These are phyloP conservation scores for Barbus barbus DNA, from an alignment of 2,113 vertebrate species.

Conservation along the genomic window DNA sequence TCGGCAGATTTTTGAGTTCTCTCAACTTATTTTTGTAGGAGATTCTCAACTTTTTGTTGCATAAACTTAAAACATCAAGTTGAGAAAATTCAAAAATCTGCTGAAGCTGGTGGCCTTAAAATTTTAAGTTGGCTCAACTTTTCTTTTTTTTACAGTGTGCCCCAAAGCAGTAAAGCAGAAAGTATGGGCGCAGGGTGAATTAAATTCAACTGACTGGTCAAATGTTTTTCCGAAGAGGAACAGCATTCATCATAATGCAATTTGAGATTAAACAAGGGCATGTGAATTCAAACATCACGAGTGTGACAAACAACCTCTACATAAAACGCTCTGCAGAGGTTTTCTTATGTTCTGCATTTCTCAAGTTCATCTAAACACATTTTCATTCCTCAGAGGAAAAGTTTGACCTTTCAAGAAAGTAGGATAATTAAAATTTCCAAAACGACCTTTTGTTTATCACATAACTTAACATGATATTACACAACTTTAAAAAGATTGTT, in stretches of 20 bases:
- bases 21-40: too few species aligned
- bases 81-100: too few species aligned
- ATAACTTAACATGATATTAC: background rate
- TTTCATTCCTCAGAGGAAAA: background rate
- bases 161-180: background rate
- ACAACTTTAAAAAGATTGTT: background rate
- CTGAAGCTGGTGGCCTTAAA: too few species aligned
- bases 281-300: conserved; percentile 62
- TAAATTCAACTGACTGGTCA: conserved; percentile 66
- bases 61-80: too few species aligned
- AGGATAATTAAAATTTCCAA: background rate
- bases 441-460: background rate
- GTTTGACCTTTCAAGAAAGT: background rate
- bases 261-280: conserved; percentile 63
- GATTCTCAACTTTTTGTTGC: too few species aligned
- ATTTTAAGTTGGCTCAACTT: too few species aligned
- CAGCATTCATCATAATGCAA: conserved; percentile 59
- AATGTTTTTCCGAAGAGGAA: conserved; percentile 58
- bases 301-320: conserved; percentile 47
- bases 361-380: conserved; percentile 4
- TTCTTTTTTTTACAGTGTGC: too few species aligned
- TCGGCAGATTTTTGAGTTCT: too few species aligned
- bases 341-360: conserved; percentile 23
- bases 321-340: conserved; percentile 32
- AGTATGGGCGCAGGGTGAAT: conserved; percentile 51